Base-by-base conservation (phyloP, 2,888 invertebrate species). In the Pyrochroa serraticornis region DNA sequence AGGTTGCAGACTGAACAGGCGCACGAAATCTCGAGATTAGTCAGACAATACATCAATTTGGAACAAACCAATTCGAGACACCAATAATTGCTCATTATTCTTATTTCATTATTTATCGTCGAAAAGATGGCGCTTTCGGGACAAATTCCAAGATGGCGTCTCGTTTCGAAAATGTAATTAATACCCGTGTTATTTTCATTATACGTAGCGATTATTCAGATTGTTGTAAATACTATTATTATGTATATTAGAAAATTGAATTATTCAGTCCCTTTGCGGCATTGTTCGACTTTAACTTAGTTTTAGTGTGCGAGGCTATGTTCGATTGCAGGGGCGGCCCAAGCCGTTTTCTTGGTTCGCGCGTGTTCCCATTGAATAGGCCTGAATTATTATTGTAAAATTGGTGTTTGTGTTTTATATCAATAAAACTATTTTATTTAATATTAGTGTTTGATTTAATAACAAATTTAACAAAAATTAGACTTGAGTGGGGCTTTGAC, bases 1-100 rank as follows among this genome's bases (percentile, higher is more conserved):
- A 85, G 97, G 69, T 87, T 98, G 68, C 97, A 97, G 78, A 98
- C 97, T 0, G 96, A 97, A 80, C 93, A 98, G 82, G 97, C 97
- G 35, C 95, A 96, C 75, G 97, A 98, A 81, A 95, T 98, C 71
- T 95, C 96, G 44, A 88, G 97, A 65, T 86, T 98, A 71, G 96
- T 98, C 74, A 86, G 96, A 31, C 97, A 98, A 80, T 98, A 98
- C 82, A 96, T 98, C 75, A 94, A 93, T 72, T 90, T 97, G 81
- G 91, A 92, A 72, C 89, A 91, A 76, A 80, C 85, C 45, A 75
- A 71, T 53, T 63, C 67, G 7, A 71, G 74, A 45, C 71, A 65
- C 48, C 63, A 70, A 42, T 63, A 64, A 31, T 43, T 43, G 32
- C 31, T 43, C 32, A 43, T 42, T 10, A 7, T 7, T 43, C 12